Base-by-base conservation (phyloP, 1,140 invertebrate genomes). In the Campoletis sonorensis region DNA sequence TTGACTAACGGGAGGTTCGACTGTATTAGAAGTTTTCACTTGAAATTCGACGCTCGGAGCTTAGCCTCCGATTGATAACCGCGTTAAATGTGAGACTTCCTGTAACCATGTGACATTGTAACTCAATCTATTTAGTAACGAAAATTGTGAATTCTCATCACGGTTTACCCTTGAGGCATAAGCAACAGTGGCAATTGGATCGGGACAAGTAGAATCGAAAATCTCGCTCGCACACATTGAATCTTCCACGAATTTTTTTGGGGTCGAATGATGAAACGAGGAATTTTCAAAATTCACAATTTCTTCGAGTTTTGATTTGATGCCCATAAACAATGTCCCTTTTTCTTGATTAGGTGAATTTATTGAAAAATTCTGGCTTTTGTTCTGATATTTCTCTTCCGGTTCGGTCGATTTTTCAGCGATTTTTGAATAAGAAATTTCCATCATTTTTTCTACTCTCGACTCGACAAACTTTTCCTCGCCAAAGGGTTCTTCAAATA, bases 141-240 rank as follows among this genome's bases (percentile, higher is more conserved):
- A 45, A 13, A 45, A 61, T 64, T 61, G 26, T n/a, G 23, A 79
- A 79, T 79, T 68, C 40, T 71, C 21, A 68, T 33, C 68, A 33
- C 78, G 78, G 58, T 70, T 33, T 67, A 77, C 73, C 73, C 51
- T n/a, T 18, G 26, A 27, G 27, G 49, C 18, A 54, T 37, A 54
- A 77, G 58, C 54, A 27, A 64, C 73, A 37, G 30, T 18, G 73
- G 54, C 51, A 77, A 77, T 77, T 61, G 73, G 54, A 21, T 37
- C 30, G n/a, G 73, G 27, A 77, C 21, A 1, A 15, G 54, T 54
- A 26, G 7, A 77, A 61, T 18, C 27, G 27, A 21, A 37, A 15
- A 27, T 5, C 27, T 37, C 73, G 54, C 30, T 77, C 27, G 30
- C 30, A 2, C 72, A 26, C 21, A 16, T 33, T 27, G 72, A 75